Evolutionary conservation across 2,113 vertebrate genomes (phyloP).

Genomic region (Lichenostomus cassidix): DNA sequence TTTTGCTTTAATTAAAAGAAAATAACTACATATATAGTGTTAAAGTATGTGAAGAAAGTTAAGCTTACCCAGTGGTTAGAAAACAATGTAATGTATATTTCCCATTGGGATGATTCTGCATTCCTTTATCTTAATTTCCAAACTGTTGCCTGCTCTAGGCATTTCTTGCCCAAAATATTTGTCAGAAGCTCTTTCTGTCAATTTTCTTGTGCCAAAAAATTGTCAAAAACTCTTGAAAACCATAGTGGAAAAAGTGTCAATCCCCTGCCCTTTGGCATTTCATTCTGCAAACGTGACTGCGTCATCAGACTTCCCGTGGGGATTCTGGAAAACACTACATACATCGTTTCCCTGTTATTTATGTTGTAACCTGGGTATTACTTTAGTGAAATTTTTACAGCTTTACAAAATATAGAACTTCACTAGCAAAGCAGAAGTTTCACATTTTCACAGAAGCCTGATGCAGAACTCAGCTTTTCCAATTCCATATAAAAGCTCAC

Average conservation of each 20-base stretch:
- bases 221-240: not conserved
- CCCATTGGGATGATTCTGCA: not conserved
- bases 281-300: slow-evolving; percentile 13
- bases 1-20: not conserved
- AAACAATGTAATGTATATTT: not conserved
- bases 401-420: not conserved
- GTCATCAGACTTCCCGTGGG: not conserved
- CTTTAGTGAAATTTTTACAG: not conserved
- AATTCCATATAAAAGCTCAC: not conserved
- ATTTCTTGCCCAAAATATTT: not conserved
- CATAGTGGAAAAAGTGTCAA: not conserved
- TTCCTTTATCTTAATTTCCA: not conserved
- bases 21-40: not conserved
- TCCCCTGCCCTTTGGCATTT: not conserved
- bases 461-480: not conserved
- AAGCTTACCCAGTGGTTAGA: not conserved
- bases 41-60: not conserved
- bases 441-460: not conserved
- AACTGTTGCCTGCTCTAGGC: not conserved
- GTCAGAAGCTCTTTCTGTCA: not conserved
- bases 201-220: not conserved
- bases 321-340: not conserved
- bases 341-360: not conserved
- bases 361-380: not conserved
- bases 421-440: not conserved